These are phyloP conservation scores for Tinamus guttatus DNA, from an alignment of 2,113 vertebrate species.

Conservation along the genomic window DNA sequence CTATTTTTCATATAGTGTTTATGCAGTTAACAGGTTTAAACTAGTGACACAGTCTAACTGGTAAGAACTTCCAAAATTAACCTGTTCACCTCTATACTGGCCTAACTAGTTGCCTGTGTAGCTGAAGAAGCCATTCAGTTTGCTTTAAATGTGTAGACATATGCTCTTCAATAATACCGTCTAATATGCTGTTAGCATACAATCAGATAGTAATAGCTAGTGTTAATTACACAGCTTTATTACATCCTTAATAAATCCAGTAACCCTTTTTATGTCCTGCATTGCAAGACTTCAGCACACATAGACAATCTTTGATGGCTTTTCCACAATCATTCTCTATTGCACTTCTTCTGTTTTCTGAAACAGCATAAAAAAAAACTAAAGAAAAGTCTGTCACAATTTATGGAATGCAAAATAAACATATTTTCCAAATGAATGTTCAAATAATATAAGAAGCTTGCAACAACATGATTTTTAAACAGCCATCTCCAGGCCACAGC, in stretches of 20 bases:
- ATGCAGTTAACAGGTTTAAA: not conserved
- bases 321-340: not conserved
- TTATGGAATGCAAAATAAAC: constrained; percentile 40
- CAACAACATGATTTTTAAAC: constrained; percentile 48
- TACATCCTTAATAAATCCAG: not conserved
- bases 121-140: not conserved
- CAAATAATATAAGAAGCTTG: not conserved
- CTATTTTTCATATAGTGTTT: not conserved
- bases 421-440: constrained; percentile 19
- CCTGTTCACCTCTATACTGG: not conserved
- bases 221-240: not conserved
- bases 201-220: not conserved
- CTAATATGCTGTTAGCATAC: not conserved
- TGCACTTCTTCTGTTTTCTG: not conserved
- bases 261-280: not conserved
- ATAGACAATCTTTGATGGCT: not conserved
- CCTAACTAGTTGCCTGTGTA: not conserved
- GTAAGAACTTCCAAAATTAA: not conserved
- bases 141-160: not conserved
- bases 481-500: constrained; percentile 22
- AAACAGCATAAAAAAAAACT: not conserved
- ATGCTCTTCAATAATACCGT: not conserved
- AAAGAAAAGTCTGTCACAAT: not conserved
- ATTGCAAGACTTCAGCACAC: not conserved
- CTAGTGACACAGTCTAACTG: not conserved